Conservation (phyloP, 2,888 invertebrate genomes). For the Eurois occulta region DNA sequence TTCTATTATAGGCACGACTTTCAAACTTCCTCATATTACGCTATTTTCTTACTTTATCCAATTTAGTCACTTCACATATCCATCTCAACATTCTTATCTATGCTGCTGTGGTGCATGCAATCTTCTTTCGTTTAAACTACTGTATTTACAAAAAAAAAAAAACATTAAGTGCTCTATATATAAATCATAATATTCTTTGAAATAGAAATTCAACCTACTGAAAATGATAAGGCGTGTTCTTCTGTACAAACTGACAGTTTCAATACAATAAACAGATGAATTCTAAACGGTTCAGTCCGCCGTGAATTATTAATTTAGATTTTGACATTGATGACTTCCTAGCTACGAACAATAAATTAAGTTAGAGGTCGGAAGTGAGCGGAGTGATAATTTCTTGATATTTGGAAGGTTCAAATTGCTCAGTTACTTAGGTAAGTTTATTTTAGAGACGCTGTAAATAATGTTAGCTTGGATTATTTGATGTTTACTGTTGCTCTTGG, state of each 20-base stretch:
- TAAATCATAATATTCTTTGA: neutral
- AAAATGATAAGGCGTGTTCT: neutral
- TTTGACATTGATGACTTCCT: conserved; percentile 63
- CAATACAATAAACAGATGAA: conserved; percentile 1
- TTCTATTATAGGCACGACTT: no score
- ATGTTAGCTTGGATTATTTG: conserved; percentile 40
- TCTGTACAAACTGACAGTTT: conserved; percentile 28
- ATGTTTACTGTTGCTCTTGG: conserved; percentile 25
- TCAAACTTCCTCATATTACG: no score
- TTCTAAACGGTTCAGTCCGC: conserved; percentile 14
- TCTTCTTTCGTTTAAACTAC: no score
- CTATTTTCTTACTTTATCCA: no score
- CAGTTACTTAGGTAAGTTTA: conserved; percentile 42
- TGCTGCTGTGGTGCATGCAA: no score
- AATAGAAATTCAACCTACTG: neutral
- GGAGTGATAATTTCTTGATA: conserved; percentile 54
- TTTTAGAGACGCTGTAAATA: conserved; percentile 42
- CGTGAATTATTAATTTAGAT: conserved; percentile 64
- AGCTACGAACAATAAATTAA: conserved; percentile 57
- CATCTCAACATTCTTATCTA: no score
- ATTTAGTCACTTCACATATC: no score
- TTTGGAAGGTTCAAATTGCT: conserved; percentile 45
- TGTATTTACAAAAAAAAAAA: neutral
- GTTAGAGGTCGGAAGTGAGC: conserved; percentile 46
- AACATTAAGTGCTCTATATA: neutral